A percentile compares a stretch with the other conserved stretches of the same genome.
Evolutionary conservation across 2,113 vertebrate genomes (phyloP).

Genomic region (Empidonax alnorum): DNA sequence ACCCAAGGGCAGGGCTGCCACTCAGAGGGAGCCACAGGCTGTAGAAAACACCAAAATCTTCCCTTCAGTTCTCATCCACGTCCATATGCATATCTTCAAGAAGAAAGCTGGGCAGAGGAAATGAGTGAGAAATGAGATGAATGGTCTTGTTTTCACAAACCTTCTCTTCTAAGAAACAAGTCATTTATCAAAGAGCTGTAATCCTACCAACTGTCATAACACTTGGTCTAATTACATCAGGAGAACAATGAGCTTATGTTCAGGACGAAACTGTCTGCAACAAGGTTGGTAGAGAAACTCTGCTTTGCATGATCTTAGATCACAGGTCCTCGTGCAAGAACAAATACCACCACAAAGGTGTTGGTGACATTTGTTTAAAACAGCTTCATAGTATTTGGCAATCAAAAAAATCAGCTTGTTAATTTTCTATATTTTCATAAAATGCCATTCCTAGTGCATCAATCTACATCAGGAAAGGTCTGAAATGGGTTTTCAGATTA

Average conservation of each 20-base stretch:
- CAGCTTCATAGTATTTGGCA: neutral
- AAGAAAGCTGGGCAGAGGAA: neutral
- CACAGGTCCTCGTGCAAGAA: constrained; percentile 19
- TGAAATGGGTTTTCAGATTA: neutral
- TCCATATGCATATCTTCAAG: neutral
- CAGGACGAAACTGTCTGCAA: constrained; percentile 43
- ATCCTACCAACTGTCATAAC: constrained; percentile 73
- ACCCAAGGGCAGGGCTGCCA: neutral
- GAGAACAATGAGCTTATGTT: constrained; percentile 69
- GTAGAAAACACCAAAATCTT: neutral
- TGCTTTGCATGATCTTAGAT: neutral
- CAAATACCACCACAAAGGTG: neutral
- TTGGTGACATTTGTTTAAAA: neutral
- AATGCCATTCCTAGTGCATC: neutral
- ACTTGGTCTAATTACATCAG: constrained; percentile 71
- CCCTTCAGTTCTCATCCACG: neutral
- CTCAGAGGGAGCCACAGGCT: neutral
- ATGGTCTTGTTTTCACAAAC: constrained; percentile 62
- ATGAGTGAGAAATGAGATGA: neutral
- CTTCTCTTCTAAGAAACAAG: constrained; percentile 66
- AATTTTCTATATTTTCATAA: neutral
- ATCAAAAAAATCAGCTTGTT: neutral
- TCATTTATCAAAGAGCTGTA: constrained; percentile 71
- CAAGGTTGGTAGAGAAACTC: neutral
- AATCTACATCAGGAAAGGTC: neutral